phyloP scores from a whole-genome alignment of 1,140 invertebrate genomes.

The Chelonus insularis region DNA sequence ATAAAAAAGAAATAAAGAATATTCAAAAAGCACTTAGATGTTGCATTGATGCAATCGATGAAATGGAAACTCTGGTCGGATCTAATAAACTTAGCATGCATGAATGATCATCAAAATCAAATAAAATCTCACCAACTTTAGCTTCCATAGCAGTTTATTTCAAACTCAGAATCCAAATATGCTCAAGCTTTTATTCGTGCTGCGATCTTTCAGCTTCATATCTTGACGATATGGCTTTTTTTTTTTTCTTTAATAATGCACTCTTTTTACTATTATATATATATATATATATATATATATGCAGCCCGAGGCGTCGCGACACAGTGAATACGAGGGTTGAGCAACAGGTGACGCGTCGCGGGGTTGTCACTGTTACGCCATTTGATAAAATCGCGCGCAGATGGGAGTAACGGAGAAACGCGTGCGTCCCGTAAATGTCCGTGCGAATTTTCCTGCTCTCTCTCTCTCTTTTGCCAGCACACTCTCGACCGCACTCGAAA shows the following conservation, averaged over 20 bases:
- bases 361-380: constrained; percentile 42
- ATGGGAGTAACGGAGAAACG: constrained; percentile 4
- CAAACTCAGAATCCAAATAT: background rate
- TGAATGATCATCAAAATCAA: background rate
- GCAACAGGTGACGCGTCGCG: constrained; percentile 45
- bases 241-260: constrained; percentile 1
- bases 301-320: constrained; percentile 10
- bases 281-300: too few species aligned
- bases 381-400: constrained; percentile 38
- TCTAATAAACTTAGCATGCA: constrained; percentile 3
- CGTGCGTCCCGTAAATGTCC: constrained; percentile 12
- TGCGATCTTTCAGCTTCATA: background rate
- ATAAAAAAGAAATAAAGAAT: background rate
- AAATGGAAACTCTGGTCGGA: constrained; percentile 10
- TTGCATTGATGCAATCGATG: background rate
- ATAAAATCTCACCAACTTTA: background rate
- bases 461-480: constrained; percentile 1
- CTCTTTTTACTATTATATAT: too few species aligned
- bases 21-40: background rate
- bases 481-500: constrained; percentile 1
- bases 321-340: background rate
- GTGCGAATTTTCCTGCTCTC: constrained; percentile 4
- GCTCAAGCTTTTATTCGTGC: background rate
- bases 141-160: background rate
- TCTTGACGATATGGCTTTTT: background rate